Conservation (phyloP, 1,140 invertebrate genomes). For the Penaeus chinensis region DNA sequence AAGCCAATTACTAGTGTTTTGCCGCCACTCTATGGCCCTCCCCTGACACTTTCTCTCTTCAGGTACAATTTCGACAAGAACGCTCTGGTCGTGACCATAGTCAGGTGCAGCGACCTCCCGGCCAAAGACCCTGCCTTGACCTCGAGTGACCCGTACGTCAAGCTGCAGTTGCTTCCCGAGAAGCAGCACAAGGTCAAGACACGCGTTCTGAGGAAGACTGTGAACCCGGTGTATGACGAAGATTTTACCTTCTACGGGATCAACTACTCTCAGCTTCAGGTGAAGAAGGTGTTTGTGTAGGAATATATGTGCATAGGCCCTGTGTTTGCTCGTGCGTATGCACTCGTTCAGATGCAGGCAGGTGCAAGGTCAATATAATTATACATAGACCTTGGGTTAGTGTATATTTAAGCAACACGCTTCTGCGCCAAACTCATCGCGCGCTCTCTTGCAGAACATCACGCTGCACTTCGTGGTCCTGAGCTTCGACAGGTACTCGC, state of each 20-base stretch:
- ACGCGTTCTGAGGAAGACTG: constrained; percentile 89
- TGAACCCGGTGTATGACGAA: constrained; percentile 94
- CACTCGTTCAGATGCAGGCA: background rate
- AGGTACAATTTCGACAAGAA: constrained; percentile 89
- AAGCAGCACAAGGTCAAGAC: constrained; percentile 97
- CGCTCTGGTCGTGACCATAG: constrained; percentile 90
- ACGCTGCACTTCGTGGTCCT: constrained; percentile 94
- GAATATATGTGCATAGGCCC: no score
- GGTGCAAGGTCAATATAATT: no score
- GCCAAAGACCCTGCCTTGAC: constrained; percentile 78
- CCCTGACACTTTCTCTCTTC: constrained; percentile 40
- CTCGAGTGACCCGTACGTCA: constrained; percentile 91
- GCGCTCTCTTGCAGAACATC: constrained; percentile 74
- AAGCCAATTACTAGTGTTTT: background rate
- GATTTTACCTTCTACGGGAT: constrained; percentile 97
- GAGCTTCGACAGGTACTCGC: constrained; percentile 96
- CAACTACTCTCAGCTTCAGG: constrained; percentile 81
- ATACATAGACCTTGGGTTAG: no score
- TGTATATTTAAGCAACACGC: background rate
- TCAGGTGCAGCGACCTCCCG: constrained; percentile 85
- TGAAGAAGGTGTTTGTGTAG: constrained; percentile 62
- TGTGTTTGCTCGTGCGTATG: constrained; percentile 15
- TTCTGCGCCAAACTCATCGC: background rate
- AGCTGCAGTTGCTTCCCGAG: constrained; percentile 91
- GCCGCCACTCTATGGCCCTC: background rate